Evolutionary conservation across 2,888 invertebrate species (phyloP), one percentile per base, ranked within the genome.

Genomic region (Odiellus spinosus): DNA sequence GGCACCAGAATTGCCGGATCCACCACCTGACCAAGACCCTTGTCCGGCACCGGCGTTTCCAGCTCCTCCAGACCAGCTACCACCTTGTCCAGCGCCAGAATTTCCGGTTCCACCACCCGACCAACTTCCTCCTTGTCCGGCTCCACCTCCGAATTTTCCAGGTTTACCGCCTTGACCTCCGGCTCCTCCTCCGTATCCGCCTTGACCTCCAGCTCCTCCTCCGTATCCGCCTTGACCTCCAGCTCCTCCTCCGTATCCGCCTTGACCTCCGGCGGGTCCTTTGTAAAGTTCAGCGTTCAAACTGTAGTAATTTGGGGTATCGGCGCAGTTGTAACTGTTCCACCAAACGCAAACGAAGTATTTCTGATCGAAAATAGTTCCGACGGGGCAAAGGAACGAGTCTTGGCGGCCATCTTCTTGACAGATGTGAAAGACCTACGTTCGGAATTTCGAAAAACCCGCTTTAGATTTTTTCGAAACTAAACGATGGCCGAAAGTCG

Each of bases 331-430:
- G 58, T 86, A 86, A 71, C 86, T 85, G 68, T 84, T 86, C 86
- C 86, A 87, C 87, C 87, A 87, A 69, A 87, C 87, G 69, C 87
- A 87, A 60, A 86, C 85, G 54, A 87, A 73, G 63, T 85, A 84
- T 58, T 80, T 78, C 69, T 87, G 87, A 65, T 85, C 82, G 66
- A 87, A 87, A 67, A 86, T 82, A 58, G 87, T 87, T 53, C 87
- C 87, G 60, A 86, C 85, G 20, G 86, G 86, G 66, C 87, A 87
- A 40, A 87, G 74, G 70, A 87, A 87, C 35, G 86, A 86, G 57
- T 86, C 83, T 67, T 87, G 86, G 54, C 82, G 76, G 18, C 84
- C 82, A 56, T 82, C 82, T 66, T 53, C 47, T 49, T 87, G 85
- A 64, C 87, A 87, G 57, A 87, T 86, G 66, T 87, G 87, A 68